phyloP scores from a whole-genome alignment of 2,888 invertebrate species.

The Noctua comes region DNA sequence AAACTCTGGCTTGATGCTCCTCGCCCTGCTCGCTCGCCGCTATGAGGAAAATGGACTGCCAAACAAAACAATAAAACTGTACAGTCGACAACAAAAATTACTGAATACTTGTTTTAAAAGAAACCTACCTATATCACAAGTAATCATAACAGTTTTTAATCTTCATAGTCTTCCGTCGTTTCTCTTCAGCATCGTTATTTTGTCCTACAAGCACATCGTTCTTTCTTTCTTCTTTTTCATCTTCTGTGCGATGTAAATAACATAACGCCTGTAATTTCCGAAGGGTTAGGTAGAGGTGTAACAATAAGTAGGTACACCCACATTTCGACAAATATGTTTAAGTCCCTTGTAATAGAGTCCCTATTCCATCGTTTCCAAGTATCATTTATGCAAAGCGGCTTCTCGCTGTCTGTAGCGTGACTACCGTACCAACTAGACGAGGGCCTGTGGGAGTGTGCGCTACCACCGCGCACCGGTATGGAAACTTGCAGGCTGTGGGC shows the following conservation, averaged over 20 bases:
- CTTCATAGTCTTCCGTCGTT: not conserved
- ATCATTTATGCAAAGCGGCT: not conserved
- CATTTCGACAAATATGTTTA: no score
- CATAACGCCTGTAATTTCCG: not conserved
- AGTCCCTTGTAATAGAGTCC: not conserved
- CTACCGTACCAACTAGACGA: not conserved
- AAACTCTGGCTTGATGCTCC: not conserved
- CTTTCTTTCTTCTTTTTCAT: not conserved
- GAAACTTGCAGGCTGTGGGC: constrained; percentile 43
- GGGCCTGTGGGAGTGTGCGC: constrained; percentile 24
- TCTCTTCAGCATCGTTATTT: not conserved
- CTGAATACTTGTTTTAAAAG: not conserved
- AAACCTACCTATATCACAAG: not conserved
- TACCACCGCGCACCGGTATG: constrained; percentile 36
- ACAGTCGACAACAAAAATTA: constrained; percentile 17
- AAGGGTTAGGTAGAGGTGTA: not conserved
- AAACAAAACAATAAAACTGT: constrained; percentile 57
- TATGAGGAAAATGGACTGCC: constrained; percentile 52
- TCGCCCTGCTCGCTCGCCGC: not conserved
- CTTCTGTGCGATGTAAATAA: not conserved
- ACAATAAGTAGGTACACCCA: not conserved
- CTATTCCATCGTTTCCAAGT: not conserved
- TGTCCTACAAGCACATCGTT: not conserved
- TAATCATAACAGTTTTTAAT: not conserved
- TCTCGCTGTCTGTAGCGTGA: not conserved